Evolutionary conservation across 2,797 vertebrate species (phyloP).

Genomic region (Chaunax sp.): DNA sequence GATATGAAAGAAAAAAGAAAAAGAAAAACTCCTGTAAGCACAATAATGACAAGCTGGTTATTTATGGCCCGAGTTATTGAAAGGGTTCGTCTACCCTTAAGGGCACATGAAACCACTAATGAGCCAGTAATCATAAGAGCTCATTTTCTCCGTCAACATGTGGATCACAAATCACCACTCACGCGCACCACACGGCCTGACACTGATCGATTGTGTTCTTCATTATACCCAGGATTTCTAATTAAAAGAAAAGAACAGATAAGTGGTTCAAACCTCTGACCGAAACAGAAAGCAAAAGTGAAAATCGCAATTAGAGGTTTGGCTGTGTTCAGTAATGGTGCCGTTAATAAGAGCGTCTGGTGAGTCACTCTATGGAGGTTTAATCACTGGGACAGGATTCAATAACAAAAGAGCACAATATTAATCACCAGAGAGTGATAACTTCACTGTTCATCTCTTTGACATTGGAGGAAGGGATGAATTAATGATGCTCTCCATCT

Average conservation of each 20-base stretch:
- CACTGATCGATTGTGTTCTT: constrained; percentile 84
- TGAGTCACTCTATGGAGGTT: constrained; percentile 84
- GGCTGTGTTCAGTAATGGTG: constrained; percentile 81
- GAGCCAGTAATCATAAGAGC: constrained; percentile 72
- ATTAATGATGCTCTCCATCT: constrained; percentile 86
- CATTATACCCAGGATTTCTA: constrained; percentile 84
- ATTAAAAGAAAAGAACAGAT: constrained; percentile 85
- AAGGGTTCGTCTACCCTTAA: constrained; percentile 65
- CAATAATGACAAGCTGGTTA: constrained; percentile 61
- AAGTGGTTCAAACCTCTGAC: constrained; percentile 81
- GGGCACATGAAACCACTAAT: constrained; percentile 69
- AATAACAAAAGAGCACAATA: constrained; percentile 85
- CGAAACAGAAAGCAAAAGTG: constrained; percentile 75
- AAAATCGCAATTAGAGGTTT: constrained; percentile 83
- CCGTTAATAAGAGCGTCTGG: constrained; percentile 82
- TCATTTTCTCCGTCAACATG: constrained; percentile 75
- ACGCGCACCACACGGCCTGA: constrained; percentile 54
- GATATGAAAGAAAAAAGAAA: constrained; percentile 76
- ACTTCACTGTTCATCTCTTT: constrained; percentile 85
- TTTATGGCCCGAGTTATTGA: constrained; percentile 58
- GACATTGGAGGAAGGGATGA: constrained; percentile 86
- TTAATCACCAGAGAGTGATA: constrained; percentile 84
- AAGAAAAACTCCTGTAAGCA: constrained; percentile 67
- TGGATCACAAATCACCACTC: constrained; percentile 70
- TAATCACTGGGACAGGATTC: constrained; percentile 86